Percentiles rank a stretch among this genome's conserved stretches.
phyloP scores from a whole-genome alignment of 2,888 invertebrate species.

The Oscheius onirici region DNA sequence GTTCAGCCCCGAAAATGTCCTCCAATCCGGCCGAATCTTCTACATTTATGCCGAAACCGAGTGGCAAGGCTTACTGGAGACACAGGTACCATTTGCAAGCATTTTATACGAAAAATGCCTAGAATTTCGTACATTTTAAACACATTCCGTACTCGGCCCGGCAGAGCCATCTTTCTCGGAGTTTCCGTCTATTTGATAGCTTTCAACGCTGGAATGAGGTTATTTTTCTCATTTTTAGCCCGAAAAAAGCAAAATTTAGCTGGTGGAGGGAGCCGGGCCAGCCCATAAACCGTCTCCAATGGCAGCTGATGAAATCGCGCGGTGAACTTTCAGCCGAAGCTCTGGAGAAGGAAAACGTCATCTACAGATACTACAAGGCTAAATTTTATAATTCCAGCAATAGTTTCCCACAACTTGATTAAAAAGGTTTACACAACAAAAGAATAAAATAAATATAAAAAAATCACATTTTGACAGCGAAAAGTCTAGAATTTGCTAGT shows the following conservation, averaged over 20 bases:
- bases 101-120: no score
- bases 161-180: background rate
- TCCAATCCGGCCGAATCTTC: no score
- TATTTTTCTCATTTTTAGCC: background rate
- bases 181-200: conserved; percentile 4
- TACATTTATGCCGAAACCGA: no score
- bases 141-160: background rate
- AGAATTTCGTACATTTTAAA: background rate
- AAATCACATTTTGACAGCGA: background rate
- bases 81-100: no score
- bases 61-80: no score
- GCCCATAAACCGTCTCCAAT: conserved; percentile 22
- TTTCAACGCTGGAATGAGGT: conserved; percentile 31
- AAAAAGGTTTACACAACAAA: no score
- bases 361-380: conserved; percentile 20
- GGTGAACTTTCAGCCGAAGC: conserved; percentile 1
- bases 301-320: conserved; percentile 14
- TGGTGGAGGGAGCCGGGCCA: conserved; percentile 30
- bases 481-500: conserved; percentile 12
- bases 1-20: no score
- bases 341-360: conserved; percentile 23
- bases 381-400: background rate
- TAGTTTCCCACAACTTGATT: background rate
- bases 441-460: background rate
- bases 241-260: conserved; percentile 1